These are phyloP conservation scores for Lophura nycthemera DNA, from an alignment of 2,113 vertebrate genomes.

Conservation along the genomic window DNA sequence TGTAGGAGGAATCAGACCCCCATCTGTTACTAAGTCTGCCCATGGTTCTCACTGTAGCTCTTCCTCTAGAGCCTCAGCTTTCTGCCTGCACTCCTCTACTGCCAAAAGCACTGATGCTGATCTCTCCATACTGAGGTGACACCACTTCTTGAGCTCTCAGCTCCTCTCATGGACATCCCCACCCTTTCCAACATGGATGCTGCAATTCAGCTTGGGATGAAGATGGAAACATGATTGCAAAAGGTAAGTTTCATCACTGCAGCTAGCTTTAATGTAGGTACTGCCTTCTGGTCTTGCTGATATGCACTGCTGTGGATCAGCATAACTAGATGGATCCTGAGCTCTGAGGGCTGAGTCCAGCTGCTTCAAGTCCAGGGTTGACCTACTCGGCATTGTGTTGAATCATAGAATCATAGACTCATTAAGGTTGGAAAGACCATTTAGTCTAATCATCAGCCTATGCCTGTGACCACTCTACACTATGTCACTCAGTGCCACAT, in stretches of 20 bases:
- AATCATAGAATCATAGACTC: no score
- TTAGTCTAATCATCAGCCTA: no score
- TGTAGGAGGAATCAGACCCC: background rate
- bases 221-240: background rate
- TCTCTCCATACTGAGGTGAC: background rate
- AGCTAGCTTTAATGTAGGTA: background rate
- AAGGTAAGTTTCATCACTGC: background rate
- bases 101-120: background rate
- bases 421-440: no score
- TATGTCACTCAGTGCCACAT: no score
- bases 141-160: background rate
- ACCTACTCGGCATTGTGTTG: background rate
- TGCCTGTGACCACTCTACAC: no score
- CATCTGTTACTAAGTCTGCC: background rate
- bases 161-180: background rate
- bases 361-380: background rate
- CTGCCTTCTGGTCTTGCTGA: slow-evolving; percentile 19
- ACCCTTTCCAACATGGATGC: background rate
- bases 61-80: background rate
- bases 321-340: accelerated
- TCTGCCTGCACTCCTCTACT: background rate
- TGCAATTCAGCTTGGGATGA: background rate
- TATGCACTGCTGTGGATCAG: background rate
- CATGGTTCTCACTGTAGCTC: background rate
- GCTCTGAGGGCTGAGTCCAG: background rate